These are phyloP conservation scores for Eurosta solidaginis DNA, from an alignment of 1,140 invertebrate species.

Conservation along the genomic window DNA sequence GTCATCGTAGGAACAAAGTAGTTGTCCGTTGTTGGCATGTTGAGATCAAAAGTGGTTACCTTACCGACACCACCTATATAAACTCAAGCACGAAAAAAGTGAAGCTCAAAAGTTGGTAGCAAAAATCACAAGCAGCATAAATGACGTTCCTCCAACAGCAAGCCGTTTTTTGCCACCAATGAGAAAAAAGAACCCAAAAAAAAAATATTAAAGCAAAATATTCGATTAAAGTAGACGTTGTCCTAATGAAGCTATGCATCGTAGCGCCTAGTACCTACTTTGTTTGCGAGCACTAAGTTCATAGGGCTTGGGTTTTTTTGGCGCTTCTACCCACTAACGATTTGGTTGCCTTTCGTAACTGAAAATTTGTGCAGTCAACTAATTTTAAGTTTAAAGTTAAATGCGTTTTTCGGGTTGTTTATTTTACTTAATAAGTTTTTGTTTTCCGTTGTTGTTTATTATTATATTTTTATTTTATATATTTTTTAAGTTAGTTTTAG, in stretches of 20 bases:
- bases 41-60: background rate
- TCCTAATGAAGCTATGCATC: background rate
- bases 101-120: background rate
- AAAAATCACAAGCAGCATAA: background rate
- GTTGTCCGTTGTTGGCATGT: conserved; percentile 13
- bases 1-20: background rate
- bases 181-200: background rate
- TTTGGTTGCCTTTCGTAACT: background rate
- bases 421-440: conserved; percentile 19
- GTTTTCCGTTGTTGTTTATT: background rate
- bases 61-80: background rate
- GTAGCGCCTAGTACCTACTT: background rate
- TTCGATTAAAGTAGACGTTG: background rate
- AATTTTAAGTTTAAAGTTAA: background rate
- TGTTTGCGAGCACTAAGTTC: background rate
- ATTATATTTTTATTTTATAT: too few relatives aligned
- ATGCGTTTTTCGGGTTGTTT: background rate
- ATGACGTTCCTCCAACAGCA: background rate
- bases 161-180: background rate
- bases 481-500: too few relatives aligned
- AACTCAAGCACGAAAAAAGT: background rate
- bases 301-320: background rate
- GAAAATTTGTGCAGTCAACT: background rate
- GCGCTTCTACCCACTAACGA: background rate
- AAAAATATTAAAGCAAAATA: background rate